A percentile compares a stretch with the other conserved stretches of the same genome.
Evolutionary conservation across 2,113 vertebrate genomes (phyloP).

Genomic region (Chaetops frenatus): DNA sequence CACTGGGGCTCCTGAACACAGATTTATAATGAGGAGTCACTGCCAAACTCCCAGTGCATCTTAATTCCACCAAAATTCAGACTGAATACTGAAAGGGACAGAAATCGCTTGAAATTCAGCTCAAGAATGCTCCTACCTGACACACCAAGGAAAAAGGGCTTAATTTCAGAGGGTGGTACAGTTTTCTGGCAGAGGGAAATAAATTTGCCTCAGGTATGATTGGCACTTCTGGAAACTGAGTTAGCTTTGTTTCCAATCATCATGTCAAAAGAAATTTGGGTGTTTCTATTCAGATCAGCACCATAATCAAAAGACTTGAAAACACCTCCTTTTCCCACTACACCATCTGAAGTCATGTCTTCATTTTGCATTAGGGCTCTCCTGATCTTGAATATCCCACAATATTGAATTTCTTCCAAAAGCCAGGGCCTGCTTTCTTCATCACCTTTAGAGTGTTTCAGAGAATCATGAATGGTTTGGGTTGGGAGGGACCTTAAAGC

Average conservation of each 20-base stretch:
- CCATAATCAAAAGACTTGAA: neutral
- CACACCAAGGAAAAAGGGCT: neutral
- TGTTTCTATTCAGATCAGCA: constrained; percentile 4
- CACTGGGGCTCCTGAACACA: neutral
- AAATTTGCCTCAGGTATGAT: neutral
- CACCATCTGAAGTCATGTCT: neutral
- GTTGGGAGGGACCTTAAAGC: neutral
- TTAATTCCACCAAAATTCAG: neutral
- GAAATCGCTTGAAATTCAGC: neutral
- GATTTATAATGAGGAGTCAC: constrained; percentile 13
- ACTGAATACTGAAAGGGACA: neutral
- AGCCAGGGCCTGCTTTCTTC: neutral
- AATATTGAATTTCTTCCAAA: neutral
- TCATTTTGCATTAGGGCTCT: neutral
- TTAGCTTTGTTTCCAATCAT: neutral
- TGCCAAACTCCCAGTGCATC: neutral
- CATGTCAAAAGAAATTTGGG: neutral
- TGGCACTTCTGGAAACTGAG: neutral
- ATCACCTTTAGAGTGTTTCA: neutral
- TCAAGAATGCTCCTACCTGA: neutral
- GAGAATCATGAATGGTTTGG: neutral
- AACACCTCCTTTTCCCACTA: neutral
- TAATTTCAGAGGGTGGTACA: neutral
- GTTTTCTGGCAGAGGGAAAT: neutral
- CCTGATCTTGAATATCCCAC: neutral